Evolutionary conservation across 2,888 invertebrate species (phyloP), one percentile per base, ranked within the genome.

Genomic region (Lithophane leautieri): DNA sequence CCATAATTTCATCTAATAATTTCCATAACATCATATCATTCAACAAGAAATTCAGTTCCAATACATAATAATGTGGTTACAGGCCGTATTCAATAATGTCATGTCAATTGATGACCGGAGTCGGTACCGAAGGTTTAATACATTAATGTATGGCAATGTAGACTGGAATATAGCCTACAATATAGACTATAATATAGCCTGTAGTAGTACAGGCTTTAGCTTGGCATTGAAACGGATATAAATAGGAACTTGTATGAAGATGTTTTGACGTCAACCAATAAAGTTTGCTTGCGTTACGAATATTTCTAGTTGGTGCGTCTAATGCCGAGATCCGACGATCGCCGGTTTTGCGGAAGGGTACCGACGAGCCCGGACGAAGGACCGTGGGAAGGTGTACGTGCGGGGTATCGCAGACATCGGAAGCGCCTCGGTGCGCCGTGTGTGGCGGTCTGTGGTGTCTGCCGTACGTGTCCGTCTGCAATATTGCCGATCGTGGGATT

Each of bases 201-300:
- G 28, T 28, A 62, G 28, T 28, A 62, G 14, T 52, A 69, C 0
- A 69, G 70, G 16, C 44, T 61, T 44, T 66, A 34, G 25, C 12
- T 72, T 60, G 70, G 28, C 85, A 76, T 82, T 82, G 84, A 71
- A 69, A 34, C 62, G 22, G 62, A 61, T 68, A 73, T 85, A 81
- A 81, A 82, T 81, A 85, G 73, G 72, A 56, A 56, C 62, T 56
- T 80, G 67, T 84, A 81, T 81, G 72, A 70, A 84, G 76, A 76
- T 76, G 40, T 80, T 80, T 68, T 76, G 69, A 84, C 66, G 70
- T 75, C 56, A 71, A 34, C 16, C 14, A 4, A 61, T 81, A 70
- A 70, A 73, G 54, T 72, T 69, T 62, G 22, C 56, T 62, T 22
- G 34, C 25, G 28, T 82, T 68, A 40, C 28, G 54, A 22, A 47